phyloP scores from a whole-genome alignment of 2,888 invertebrate species.

The Prosopocoilus inquinatus region DNA sequence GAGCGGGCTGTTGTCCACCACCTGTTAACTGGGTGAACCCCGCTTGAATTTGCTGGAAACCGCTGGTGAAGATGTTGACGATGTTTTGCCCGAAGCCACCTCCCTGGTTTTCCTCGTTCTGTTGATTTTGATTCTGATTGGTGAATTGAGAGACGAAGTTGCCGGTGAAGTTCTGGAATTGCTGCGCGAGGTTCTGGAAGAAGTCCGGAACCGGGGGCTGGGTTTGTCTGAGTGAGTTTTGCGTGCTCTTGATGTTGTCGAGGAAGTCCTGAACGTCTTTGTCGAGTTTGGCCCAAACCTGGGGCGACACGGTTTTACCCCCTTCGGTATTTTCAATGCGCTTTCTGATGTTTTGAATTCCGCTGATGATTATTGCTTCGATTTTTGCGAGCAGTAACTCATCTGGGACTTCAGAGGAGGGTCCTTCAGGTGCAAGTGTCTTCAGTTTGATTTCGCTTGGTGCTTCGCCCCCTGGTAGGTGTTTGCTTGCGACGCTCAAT shows the following conservation, averaged over 20 bases:
- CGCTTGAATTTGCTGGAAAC: constrained; percentile 17
- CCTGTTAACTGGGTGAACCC: constrained; percentile 4
- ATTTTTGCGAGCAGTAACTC: constrained; percentile 15
- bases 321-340: constrained; percentile 16
- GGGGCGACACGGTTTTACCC: constrained; percentile 4
- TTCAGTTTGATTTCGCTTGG: not conserved
- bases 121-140: constrained; percentile 7
- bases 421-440: not conserved
- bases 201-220: constrained; percentile 13
- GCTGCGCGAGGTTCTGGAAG: constrained; percentile 19
- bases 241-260: constrained; percentile 13
- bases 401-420: no score
- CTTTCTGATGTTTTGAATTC: constrained; percentile 21
- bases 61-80: constrained; percentile 18
- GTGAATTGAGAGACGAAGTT: constrained; percentile 21
- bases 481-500: constrained; percentile 20
- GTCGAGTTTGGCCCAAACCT: constrained; percentile 25
- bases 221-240: constrained; percentile 17
- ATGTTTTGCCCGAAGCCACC: constrained; percentile 22
- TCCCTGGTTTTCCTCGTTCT: constrained; percentile 15
- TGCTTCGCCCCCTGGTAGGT: constrained; percentile 5
- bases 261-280: constrained; percentile 20
- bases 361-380: constrained; percentile 21
- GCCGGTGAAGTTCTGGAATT: constrained; percentile 20
- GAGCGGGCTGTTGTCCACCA: constrained; percentile 9